Evolutionary conservation across 2,797 vertebrate species (phyloP), one percentile per base, ranked within the genome.

Genomic region (Huso huso): DNA sequence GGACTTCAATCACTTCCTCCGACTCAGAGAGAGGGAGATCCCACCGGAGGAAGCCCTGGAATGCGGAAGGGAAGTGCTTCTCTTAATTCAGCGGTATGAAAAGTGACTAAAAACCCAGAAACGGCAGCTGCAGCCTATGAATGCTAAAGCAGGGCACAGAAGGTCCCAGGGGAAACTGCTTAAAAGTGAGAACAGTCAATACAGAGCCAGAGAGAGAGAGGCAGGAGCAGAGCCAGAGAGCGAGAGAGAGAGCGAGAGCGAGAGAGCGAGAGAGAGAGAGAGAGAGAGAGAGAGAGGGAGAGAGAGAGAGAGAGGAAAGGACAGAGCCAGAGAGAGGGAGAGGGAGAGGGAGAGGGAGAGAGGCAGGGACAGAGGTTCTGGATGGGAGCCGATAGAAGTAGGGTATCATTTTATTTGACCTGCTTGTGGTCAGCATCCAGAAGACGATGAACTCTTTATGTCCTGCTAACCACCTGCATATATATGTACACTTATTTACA

Each of bases 121-220:
- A 65, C 61, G 63, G 64, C 70, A 71, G 69, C 71, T 74, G 64
- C 65, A 58, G 55, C 12, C 12, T 58, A 10, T 10, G 55, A 58
- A 4, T 12, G 15, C 59, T 63, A 37, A 37, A 58, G 63, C 52
- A 49, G 53, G 23, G 23, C 2, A 37, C 23, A 37, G 23, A 55
- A 49, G n/a, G 10, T 48, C 49, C 64, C 48, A 51, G 64, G 12
- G 49, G 50, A 52, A 48, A 6, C 8, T 63, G n/a, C 10, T 51
- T 13, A 63, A 55, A 66, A 64, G 58, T 61, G 23, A 37, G 67
- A 69, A 49, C 23, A 23, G 2, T 37, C 23, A 37, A 37, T 18
- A 60, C 62, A 70, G 52, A 55, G 18, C 62, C 13, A 68, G 37
- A 8, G 50, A 13, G 10, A 52, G 8, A 64, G 37, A 51, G 66